Evolutionary conservation across 2,113 vertebrate genomes (phyloP).

Genomic region (Catharus fuscescens): DNA sequence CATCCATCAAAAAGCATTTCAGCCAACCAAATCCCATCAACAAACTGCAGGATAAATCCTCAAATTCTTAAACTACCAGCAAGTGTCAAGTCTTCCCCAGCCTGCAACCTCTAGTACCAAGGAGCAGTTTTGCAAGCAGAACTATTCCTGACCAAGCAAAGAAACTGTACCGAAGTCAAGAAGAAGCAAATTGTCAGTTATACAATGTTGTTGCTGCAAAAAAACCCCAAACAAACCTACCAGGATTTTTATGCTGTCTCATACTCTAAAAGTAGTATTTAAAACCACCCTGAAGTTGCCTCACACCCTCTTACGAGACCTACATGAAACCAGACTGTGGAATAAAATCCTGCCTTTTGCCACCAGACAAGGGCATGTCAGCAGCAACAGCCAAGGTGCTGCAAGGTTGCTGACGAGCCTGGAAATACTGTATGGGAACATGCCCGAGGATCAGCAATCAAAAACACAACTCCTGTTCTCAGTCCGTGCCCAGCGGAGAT

Average conservation of each 20-base stretch:
- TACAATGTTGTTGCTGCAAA: neutral
- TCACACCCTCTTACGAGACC: neutral
- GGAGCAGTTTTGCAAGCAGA: neutral
- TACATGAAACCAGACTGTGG: neutral
- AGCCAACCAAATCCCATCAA: neutral
- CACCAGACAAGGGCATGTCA: neutral
- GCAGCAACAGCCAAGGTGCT: neutral
- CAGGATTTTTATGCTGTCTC: neutral
- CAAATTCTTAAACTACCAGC: neutral
- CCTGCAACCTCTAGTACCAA: neutral
- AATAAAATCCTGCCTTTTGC: neutral
- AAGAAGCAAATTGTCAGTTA: neutral
- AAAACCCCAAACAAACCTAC: neutral
- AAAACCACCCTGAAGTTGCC: neutral
- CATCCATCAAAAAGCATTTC: neutral
- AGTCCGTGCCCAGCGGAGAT: fast-evolving
- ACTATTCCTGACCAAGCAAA: neutral
- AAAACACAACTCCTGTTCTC: neutral
- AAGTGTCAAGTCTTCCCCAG: neutral
- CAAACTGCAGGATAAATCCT: neutral
- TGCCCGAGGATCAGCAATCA: fast-evolving
- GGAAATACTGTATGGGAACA: neutral
- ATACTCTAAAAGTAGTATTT: neutral
- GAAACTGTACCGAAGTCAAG: neutral
- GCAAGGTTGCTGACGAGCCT: neutral